phyloP scores from a whole-genome alignment of 2,797 vertebrate species.

The Furcifer pardalis region DNA sequence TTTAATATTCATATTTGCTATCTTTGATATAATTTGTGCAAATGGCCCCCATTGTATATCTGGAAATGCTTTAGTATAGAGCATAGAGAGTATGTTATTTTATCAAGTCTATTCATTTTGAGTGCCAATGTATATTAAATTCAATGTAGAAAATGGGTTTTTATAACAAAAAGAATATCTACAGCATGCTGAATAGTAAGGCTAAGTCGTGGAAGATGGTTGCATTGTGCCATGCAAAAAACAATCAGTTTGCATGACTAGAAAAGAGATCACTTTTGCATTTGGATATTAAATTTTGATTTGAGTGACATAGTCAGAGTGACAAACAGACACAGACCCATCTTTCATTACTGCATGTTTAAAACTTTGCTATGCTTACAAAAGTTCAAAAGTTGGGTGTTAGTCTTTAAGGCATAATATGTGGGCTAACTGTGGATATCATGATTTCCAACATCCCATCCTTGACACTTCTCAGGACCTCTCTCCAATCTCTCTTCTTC shows the following conservation, averaged over 20 bases:
- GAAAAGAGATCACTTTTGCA: not conserved
- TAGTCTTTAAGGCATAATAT: not conserved
- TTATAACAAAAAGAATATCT: not conserved
- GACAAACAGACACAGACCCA: no score
- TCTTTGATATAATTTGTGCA: slow-evolving; percentile 27
- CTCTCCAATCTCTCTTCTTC: not conserved
- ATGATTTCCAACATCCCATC: not conserved
- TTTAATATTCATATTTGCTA: slow-evolving; percentile 14
- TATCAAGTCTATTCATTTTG: slow-evolving; percentile 18
- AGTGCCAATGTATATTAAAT: not conserved
- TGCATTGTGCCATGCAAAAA: fast-evolving
- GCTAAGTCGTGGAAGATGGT: fast-evolving
- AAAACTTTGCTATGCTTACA: not conserved
- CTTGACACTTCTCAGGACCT: not conserved
- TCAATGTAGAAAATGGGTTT: not conserved
- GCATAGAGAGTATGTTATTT: not conserved
- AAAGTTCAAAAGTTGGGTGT: not conserved
- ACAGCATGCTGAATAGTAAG: not conserved
- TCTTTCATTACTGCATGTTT: not conserved
- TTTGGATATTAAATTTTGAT: not conserved
- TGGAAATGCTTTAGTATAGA: fast-evolving
- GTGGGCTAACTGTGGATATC: not conserved
- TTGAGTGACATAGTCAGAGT: not conserved
- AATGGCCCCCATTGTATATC: slow-evolving; percentile 40
- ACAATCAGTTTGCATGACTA: not conserved